Evolutionary conservation across 2,113 vertebrate species (phyloP), one percentile per base, ranked within the genome.

Genomic region (Rhynchopsitta pachyrhyncha): DNA sequence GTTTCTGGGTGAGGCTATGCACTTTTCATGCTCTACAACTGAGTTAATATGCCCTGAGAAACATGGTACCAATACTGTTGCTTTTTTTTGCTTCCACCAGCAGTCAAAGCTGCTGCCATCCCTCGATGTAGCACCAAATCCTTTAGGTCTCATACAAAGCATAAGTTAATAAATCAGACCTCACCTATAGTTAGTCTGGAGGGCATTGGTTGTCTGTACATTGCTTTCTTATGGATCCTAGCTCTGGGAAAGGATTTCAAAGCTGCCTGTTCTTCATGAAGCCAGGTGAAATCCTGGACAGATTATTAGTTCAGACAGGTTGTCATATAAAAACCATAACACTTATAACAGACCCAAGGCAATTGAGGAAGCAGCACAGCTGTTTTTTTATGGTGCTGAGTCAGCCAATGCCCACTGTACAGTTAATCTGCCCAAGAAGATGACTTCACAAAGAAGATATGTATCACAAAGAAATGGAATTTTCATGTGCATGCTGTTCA

Each of bases 61-160:
- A 22, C n/a, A 13, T 1, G 3, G 23, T 47, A 57, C 12, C 0
- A 0, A 52, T 13, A 16, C 23, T 39, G 37, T 23, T 42, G 67
- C 10, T 8, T 83, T 35, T 47, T 31, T 87, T 57, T 52, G 17
- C n/a, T 87, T 78, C 66, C 60, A 74, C 17, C 37, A 64, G 14
- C 9, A 42, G 35, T 15, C 0, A 1, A 18, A 79, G 31, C 49
- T 76, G 31, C 57, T 66, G 25, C 39, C 7, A 16, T 8, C 19
- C 41, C 35, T 75, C 62, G 53, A 25, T 71, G 68, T n/a, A 50
- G 22, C 27, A 73, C 19, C 12, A 69, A 69, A 57, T 64, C 53
- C 44, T 52, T 63, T 23, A 71, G n/a, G 15, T 28, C 12, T 86
- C 25, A 60, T 42, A 35, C 6, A 82, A 88, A 64, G 6, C 8